Base-by-base conservation (phyloP, 1,140 invertebrate species). In the Himalopsyche phryganea region DNA sequence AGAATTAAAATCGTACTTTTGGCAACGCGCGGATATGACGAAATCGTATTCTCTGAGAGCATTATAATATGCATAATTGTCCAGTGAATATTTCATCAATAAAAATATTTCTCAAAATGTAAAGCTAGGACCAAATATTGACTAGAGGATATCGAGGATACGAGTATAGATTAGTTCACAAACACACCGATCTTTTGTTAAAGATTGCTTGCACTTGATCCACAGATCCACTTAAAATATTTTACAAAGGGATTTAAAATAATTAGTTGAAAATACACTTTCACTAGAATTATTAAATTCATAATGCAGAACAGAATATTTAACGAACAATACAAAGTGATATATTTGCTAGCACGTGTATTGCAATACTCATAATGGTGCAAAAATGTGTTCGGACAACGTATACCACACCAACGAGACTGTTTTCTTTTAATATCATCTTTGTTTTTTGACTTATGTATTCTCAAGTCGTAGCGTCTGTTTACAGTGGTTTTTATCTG, bases 361-460 rank as follows among this genome's bases (percentile, higher is more conserved):
- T 14, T 10, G 47, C 3, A 32, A 32, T 49, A 14, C 20, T 49
- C 6, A 4, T 49, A 5, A 11, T 49, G 28, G 18, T 35, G 2
- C 47, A 49, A 18, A 23, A 18, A 49, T 11, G 5, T 28, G 7
- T 23, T 33, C 47, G 2, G 4, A 32, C 23, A 5, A n/a, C 7
- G 3, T 40, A 40, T 49, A 23, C 10, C 14, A 4, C 17, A 28
- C 10, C 7, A 32, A 2, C 47, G 15, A 17, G 32, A 49, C 9
- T 49, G 17, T 9, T 28, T 28, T 49, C 47, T 9, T 23, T 33
- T 9, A 33, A 13, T 13, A 13, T 49, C 9, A 2, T 49, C n/a
- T 23, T 49, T 14, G 2, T 35, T 7, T 49, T 49, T 32, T 49
- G 47, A 20, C 5, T 49, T 7, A 23, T 49, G 17, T 49, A 49